Conservation (phyloP, 1,140 invertebrate species). For the Pseudomyrmex sp. region DNA sequence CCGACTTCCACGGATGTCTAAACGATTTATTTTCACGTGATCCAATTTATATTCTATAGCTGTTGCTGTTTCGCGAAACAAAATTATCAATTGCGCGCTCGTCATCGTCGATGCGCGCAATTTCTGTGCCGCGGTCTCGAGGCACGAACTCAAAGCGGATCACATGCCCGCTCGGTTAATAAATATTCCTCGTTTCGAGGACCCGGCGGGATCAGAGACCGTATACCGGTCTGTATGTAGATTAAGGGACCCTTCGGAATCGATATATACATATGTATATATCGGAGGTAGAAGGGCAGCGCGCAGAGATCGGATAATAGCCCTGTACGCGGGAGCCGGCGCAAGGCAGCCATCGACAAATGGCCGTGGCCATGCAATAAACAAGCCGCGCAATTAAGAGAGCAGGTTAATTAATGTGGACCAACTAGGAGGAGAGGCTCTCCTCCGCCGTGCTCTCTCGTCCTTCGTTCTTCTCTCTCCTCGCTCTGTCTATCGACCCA, state of each 20-base stretch:
- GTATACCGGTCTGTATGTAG: constrained; percentile 58
- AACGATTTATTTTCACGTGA: constrained; percentile 3
- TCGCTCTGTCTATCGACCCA: constrained; percentile 21
- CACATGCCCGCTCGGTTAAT: constrained; percentile 30
- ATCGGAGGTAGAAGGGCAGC: constrained; percentile 23
- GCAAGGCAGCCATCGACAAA: constrained; percentile 73
- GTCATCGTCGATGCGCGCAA: background rate
- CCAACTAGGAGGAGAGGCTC: constrained; percentile 72
- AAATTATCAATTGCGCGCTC: constrained; percentile 7
- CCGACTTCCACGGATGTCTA: background rate
- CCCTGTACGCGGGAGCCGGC: constrained; percentile 64
- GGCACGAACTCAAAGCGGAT: constrained; percentile 7
- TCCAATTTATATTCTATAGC: background rate
- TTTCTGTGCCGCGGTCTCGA: constrained; percentile 15
- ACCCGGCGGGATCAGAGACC: constrained; percentile 45
- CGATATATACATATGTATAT: constrained; percentile 57
- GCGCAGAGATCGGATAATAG: constrained; percentile 72
- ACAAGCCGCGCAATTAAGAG: constrained; percentile 79
- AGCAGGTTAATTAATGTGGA: constrained; percentile 80
- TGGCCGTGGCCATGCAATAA: constrained; percentile 78
- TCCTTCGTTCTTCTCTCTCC: constrained; percentile 2
- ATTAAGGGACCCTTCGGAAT: constrained; percentile 55
- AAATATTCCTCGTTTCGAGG: constrained; percentile 64
- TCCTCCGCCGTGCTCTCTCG: constrained; percentile 4
- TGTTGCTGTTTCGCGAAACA: background rate